phyloP scores from a whole-genome alignment of 2,113 vertebrate species.

The Apodemus sylvaticus region DNA sequence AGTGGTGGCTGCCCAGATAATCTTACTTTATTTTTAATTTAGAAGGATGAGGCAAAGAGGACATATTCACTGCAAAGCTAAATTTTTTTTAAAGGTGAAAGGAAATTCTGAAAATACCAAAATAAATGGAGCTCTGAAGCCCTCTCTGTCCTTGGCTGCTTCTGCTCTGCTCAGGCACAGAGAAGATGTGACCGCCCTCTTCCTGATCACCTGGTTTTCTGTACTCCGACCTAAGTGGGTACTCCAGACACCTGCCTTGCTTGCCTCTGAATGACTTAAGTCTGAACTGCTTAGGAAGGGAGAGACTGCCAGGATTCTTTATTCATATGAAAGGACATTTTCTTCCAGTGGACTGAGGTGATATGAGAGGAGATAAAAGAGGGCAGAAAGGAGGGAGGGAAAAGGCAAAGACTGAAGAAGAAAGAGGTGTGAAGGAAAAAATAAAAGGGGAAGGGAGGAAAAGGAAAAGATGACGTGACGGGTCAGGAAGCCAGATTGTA shows the following conservation, averaged over 20 bases:
- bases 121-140: background rate
- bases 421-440: background rate
- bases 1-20: background rate
- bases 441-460: background rate
- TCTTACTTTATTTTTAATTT: conserved; percentile 28
- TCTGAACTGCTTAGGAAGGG: background rate
- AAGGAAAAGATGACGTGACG: background rate
- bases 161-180: background rate
- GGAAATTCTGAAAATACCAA: background rate
- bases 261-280: background rate
- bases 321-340: background rate
- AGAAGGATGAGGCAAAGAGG: background rate
- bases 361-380: background rate
- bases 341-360: background rate
- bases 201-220: background rate
- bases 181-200: background rate
- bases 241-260: background rate
- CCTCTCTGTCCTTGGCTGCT: background rate
- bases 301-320: background rate
- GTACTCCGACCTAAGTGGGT: background rate
- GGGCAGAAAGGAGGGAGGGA: background rate
- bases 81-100: background rate
- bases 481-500: background rate
- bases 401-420: background rate
- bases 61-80: background rate